phyloP scores from a whole-genome alignment of 2,888 invertebrate species.

The Scaptomyza flava region DNA sequence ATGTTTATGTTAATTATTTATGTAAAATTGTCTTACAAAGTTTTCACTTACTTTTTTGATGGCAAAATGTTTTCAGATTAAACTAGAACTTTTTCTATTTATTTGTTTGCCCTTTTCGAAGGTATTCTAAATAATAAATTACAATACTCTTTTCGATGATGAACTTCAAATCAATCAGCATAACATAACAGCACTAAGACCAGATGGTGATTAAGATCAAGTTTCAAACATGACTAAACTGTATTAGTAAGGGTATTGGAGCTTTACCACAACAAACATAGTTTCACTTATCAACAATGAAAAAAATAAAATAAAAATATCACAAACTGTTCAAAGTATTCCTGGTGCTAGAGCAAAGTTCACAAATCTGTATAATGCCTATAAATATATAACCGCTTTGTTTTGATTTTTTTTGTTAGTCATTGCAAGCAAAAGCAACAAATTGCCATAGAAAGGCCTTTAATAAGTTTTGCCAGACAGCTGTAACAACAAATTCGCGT shows the following conservation, averaged over 20 bases:
- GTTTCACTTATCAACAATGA: conserved; percentile 35
- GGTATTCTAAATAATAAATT: background rate
- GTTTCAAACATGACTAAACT: background rate
- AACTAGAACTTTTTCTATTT: background rate
- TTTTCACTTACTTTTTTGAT: conserved; percentile 13
- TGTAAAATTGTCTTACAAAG: conserved; percentile 26
- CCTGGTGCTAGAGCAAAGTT: conserved; percentile 62
- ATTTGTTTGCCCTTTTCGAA: background rate
- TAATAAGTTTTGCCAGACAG: conserved; percentile 67
- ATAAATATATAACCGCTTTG: conserved; percentile 49
- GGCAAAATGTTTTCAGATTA: background rate
- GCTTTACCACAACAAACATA: background rate
- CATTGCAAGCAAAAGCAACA: conserved; percentile 48
- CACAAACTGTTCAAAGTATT: conserved; percentile 59
- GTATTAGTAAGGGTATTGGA: conserved; percentile 2
- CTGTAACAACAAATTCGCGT: conserved; percentile 10
- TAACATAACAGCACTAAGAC: conserved; percentile 22
- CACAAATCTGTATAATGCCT: conserved; percentile 28
- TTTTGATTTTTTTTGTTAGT: conserved; percentile 71
- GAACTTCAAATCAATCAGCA: too few species aligned
- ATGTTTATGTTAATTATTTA: conserved; percentile 43
- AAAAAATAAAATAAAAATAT: background rate
- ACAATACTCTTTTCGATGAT: too few species aligned
- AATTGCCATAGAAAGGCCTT: conserved; percentile 15
- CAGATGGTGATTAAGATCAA: background rate